Evolutionary conservation across 2,888 invertebrate genomes (phyloP), one percentile per base, ranked within the genome.

Genomic region (Lochmaea capreae): DNA sequence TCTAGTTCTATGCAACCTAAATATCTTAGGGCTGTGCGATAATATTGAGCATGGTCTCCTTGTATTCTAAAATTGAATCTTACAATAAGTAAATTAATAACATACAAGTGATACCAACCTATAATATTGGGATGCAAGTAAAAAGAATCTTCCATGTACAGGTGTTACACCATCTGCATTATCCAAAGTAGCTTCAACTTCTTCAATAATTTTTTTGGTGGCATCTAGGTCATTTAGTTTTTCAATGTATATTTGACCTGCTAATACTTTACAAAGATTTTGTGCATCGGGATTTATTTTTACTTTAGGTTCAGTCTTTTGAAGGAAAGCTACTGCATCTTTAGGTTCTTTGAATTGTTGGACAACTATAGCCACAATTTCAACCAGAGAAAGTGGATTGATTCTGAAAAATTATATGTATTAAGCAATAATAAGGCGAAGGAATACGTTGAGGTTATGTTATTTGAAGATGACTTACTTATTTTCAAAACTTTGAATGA

Each of bases 1-100:
- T 90, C 89, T 52, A 95, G 84, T 8, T 94, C 93, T 63, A 92
- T 92, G 83, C 88, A 88, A 39, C 91, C 91, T 79, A 93, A 88
- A 84, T 93, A 93, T 84, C 96, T 93, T 12, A 99, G 90, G 11
- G 98, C 97, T 75, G 97, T 95, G 74, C 97, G 93, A 88, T 99
- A 99, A 89, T 98, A 99, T 80, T 95, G 95, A 1, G 96, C 95
- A 88, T 98, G 96, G 81, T 97, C 95, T 0, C 97, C 97, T 82
- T 93, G 92, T 42, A 93, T 89, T 77, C 92, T 90, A 78, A 79
- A 73, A 67, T 63, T 39, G 22, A 5, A 49, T 14, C 10, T 39
- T 61, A 16, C 2, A 18, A 54, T 16, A 3, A 18, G 0, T 16
- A 16, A 5, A 54, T 54, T 54, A 2, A 18, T n/a, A 39, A 39